Evolutionary conservation across 2,797 vertebrate genomes (phyloP).

Genomic region (Benthosema pterotum): DNA sequence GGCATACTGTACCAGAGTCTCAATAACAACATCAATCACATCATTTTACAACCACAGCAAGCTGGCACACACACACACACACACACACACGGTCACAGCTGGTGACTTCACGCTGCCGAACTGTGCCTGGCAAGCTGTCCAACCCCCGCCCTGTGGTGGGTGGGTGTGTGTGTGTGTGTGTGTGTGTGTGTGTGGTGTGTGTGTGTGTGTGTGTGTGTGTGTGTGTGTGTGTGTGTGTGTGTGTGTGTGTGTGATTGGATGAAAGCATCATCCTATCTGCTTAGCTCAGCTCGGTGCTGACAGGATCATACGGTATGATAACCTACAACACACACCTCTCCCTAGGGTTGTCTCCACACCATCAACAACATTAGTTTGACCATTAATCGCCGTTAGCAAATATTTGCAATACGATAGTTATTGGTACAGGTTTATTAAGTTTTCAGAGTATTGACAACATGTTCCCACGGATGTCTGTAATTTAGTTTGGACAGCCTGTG

Average conservation of each 20-base stretch:
- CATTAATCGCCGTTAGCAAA: no score
- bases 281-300: no score
- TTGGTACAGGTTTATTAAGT: no score
- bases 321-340: no score
- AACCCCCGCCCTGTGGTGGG: background rate
- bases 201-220: constrained; percentile 1
- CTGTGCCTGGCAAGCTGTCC: background rate
- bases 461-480: no score
- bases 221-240: constrained; percentile 3
- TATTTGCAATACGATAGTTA: no score
- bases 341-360: no score
- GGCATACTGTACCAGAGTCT: background rate
- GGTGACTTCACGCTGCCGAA: background rate
- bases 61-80: constrained; percentile 1
- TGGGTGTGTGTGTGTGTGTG: constrained; percentile 3
- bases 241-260: background rate
- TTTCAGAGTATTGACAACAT: no score
- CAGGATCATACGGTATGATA: no score
- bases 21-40: background rate
- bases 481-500: no score
- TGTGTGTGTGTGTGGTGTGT: constrained; percentile 1
- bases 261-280: background rate
- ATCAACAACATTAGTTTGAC: no score
- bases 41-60: no score
- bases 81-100: constrained; percentile 10